Evolutionary conservation across 2,797 vertebrate species (phyloP), one percentile per base, ranked within the genome.

Genomic region (Merluccius polli): DNA sequence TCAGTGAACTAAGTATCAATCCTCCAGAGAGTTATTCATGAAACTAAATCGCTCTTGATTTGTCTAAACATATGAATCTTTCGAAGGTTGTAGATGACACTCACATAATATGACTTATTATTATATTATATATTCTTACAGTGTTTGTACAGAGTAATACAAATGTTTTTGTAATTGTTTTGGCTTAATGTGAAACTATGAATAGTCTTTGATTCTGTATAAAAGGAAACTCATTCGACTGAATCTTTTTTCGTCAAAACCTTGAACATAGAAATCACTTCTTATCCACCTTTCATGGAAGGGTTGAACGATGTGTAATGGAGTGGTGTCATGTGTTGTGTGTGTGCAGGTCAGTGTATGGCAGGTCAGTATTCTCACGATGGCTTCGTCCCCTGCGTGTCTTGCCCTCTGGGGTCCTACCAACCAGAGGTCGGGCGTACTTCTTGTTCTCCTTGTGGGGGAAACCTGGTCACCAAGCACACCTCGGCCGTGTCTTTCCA

Each of bases 351-450:
- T 89, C 95, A 97, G 84, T 99, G 98, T 82, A 90, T 90, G 33
- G 93, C 94, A 0, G 98, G 98, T 82, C 95, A 98, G 82, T 95
- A 94, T 89, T 99, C 98, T 73, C 83, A 87, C 0, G 95, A 98
- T 0, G 97, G 98, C 80, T 97, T 99, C 84, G 84, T 92, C 76
- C 97, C 97, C 18, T 99, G 98, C 82, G 84, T 93, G 77, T 90
- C 90, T 0, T 99, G 98, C 85, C 92, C 94, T 15, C 86, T 93
- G 75, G 98, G 98, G 75, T 93, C 93, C 0, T 99, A 96, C 87
- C 98, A 99, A 92, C 93, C 95, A 0, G 98, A 99, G 70, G 87
- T 90, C 10, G 96, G 98, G 10, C 93, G 98, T 31, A 97, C 96
- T 1, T 94, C 93, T 85, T 99, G 98, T 85, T 94, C 97, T 81